A percentile compares a stretch with the other conserved stretches of the same genome.
Conservation (phyloP, 2,113 vertebrate genomes). For the Upupa epops region DNA sequence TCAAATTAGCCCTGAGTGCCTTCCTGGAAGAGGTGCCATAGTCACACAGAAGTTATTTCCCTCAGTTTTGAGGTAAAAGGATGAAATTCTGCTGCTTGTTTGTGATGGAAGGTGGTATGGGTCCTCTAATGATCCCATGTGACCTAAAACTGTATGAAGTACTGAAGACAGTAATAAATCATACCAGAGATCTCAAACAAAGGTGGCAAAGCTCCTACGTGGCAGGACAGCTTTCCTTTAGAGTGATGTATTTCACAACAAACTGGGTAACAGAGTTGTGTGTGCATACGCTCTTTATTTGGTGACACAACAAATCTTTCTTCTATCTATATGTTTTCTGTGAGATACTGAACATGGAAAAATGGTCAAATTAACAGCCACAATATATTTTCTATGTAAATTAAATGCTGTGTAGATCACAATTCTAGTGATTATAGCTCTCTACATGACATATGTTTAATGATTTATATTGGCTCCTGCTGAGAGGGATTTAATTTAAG, state of each 20-base stretch:
- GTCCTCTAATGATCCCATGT: background rate
- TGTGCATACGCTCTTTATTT: background rate
- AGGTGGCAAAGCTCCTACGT: background rate
- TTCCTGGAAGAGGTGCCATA: background rate
- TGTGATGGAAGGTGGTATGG: background rate
- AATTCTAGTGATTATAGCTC: constrained; percentile 9
- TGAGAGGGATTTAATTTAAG: constrained; percentile 63
- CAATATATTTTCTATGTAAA: background rate
- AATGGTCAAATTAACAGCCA: background rate
- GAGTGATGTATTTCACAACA: background rate
- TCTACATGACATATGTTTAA: constrained; percentile 44
- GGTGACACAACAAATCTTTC: background rate
- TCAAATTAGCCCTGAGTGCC: background rate
- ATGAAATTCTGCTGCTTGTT: background rate
- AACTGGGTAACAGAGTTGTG: background rate
- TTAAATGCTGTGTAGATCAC: background rate
- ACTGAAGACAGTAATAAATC: background rate
- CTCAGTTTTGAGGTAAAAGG: background rate
- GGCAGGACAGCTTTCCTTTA: background rate
- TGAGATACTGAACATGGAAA: background rate
- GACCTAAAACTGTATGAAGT: background rate
- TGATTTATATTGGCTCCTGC: constrained; percentile 54
- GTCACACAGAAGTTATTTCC: background rate
- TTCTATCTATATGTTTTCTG: background rate
- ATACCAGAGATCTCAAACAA: background rate